phyloP scores from a whole-genome alignment of 2,797 vertebrate genomes.

The Melanotaenia boesemani region DNA sequence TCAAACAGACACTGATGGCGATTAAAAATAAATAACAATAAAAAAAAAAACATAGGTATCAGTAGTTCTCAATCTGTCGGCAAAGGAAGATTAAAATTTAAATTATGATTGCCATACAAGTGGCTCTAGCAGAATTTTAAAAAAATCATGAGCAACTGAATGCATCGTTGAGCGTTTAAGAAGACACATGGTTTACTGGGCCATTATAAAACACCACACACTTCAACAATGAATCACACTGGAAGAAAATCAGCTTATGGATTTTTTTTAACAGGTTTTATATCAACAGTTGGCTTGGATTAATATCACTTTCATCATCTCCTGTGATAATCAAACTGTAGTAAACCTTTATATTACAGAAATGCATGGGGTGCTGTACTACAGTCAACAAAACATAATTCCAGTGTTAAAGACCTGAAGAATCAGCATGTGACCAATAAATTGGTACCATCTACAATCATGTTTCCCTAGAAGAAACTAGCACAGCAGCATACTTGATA shows the following conservation, averaged over 20 bases:
- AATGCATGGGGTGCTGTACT: background rate
- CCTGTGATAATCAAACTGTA: slow-evolving; percentile 7
- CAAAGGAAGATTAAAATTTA: slow-evolving; percentile 29
- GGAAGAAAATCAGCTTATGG: background rate
- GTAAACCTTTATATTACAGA: slow-evolving; percentile 9
- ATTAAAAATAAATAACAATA: background rate
- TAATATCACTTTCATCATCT: slow-evolving; percentile 11
- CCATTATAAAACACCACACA: slow-evolving; percentile 16
- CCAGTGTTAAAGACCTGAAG: slow-evolving; percentile 10
- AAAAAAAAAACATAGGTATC: slow-evolving; percentile 10
- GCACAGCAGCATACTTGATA: slow-evolving; percentile 19
- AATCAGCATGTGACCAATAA: slow-evolving; percentile 12
- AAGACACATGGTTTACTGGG: slow-evolving; percentile 9
- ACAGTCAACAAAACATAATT: slow-evolving; percentile 1
- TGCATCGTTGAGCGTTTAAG: background rate
- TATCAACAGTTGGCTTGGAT: background rate
- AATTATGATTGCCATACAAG: background rate
- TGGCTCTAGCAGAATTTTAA: slow-evolving; percentile 1
- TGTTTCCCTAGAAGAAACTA: slow-evolving; percentile 12
- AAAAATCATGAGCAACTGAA: background rate
- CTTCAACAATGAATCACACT: slow-evolving; percentile 10
- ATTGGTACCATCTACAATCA: slow-evolving; percentile 3
- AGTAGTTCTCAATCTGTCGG: slow-evolving; percentile 16
- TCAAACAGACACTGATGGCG: slow-evolving; percentile 7
- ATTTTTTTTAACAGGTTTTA: slow-evolving; percentile 3